A percentile compares a stretch with the other conserved stretches of the same genome.
Evolutionary conservation across 2,113 vertebrate species (phyloP).

Genomic region (rabbit (Oryctolagus cuniculus)): DNA sequence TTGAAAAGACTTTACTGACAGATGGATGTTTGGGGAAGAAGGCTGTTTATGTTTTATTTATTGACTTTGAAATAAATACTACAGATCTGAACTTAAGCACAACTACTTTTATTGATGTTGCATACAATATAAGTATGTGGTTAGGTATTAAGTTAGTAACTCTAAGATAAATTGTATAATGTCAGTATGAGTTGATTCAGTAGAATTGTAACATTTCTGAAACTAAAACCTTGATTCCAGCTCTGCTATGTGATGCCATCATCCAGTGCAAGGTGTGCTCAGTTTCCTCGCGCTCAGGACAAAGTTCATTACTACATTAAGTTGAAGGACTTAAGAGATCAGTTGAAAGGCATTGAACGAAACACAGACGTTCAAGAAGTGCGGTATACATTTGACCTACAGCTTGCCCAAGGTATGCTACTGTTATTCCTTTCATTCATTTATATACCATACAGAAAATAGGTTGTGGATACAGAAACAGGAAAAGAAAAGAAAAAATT

Average conservation of each 20-base stretch:
- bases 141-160: background rate
- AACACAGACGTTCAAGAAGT: slow-evolving; percentile 93
- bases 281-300: slow-evolving; percentile 99
- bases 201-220: background rate
- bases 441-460: background rate
- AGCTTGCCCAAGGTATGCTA: slow-evolving; percentile 93
- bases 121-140: background rate
- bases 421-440: rapidly evolving
- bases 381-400: slow-evolving; percentile 93
- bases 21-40: background rate
- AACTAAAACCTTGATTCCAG: slow-evolving; percentile 83
- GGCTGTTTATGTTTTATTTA: background rate
- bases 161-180: background rate
- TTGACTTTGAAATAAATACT: background rate
- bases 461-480: background rate
- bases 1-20: background rate
- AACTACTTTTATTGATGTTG: slow-evolving; percentile 9
- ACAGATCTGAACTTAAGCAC: background rate
- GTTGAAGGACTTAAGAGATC: slow-evolving; percentile 95
- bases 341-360: slow-evolving; percentile 91
- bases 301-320: slow-evolving; percentile 99
- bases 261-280: slow-evolving; percentile 97
- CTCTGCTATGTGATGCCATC: slow-evolving; percentile 98
- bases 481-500: background rate
- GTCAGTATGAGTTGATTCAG: background rate